Base-by-base conservation (phyloP, 2,888 invertebrate species). In the Dicycla oo region DNA sequence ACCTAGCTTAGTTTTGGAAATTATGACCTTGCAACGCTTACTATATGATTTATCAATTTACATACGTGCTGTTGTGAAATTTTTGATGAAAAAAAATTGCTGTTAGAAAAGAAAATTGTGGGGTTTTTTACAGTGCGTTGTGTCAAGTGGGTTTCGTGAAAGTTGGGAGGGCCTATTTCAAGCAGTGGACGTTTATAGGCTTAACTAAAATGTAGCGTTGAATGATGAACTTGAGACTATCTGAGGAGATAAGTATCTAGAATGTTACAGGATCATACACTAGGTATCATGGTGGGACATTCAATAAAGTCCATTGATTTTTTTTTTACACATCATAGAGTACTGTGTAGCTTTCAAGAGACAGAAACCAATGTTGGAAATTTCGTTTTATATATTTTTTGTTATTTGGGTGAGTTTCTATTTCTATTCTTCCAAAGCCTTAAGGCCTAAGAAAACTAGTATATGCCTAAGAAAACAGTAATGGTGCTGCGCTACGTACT, bases 11-110 rank as follows among this genome's bases (percentile, higher is more conserved):
- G 67, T 82, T 75, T 79, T 75, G 83, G 65, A 81, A 81, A 81
- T 79, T 70, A 82, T 80, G 80, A 75, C 80, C 80, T 81, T 81
- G 80, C 80, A 67, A 43, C 66, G 79, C 79, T 78, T 75, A 79
- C 70, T 79, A 81, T 75, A 82, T 82, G 75, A 81, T 80, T 80
- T 80, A 81, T 80, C 80, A 82, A 83, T 81, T 82, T 83, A 73
- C 79, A 82, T 82, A 82, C 63, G 54, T 47, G 43, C 66, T 63
- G 57, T 75, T 68, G 83, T 69, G 80, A 82, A 75, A 69, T 81
- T 69, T 70, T 73, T 26, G 63, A 30, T 69, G 66, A 53, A 81
- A 78, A n/a, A 67, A 49, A 57, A 43, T 53, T 38, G 6, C 38
- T 34, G 38, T 53, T 53, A 34, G 47, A 53, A n/a, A 40, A 18